These are phyloP conservation scores for Seira musarum DNA, from an alignment of 2,888 invertebrate genomes.

Conservation along the genomic window DNA sequence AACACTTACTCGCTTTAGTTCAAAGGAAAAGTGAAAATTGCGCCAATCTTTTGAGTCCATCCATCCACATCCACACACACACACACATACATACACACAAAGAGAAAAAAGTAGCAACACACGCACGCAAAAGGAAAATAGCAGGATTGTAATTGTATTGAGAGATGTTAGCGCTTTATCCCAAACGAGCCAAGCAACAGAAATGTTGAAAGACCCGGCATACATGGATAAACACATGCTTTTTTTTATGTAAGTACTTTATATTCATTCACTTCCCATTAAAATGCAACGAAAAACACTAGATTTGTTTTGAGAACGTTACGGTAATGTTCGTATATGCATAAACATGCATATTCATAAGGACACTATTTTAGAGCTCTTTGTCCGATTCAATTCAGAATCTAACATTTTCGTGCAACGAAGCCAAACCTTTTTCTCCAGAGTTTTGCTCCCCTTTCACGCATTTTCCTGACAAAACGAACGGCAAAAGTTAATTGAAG, in stretches of 20 bases:
- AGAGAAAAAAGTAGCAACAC: slow-evolving; percentile 51
- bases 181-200: too few relatives aligned
- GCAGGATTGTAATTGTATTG: slow-evolving; percentile 12
- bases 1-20: background rate
- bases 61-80: background rate
- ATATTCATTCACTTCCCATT: slow-evolving; percentile 7
- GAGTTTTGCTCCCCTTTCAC: background rate
- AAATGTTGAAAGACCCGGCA: background rate
- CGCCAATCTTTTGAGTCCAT: slow-evolving; percentile 9
- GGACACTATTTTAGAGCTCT: background rate
- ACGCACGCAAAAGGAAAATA: slow-evolving; percentile 34
- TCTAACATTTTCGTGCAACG: slow-evolving; percentile 13
- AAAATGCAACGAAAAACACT: slow-evolving; percentile 21
- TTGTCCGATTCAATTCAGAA: slow-evolving; percentile 6
- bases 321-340: slow-evolving; percentile 1
- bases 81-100: slow-evolving; percentile 14
- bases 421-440: slow-evolving; percentile 17
- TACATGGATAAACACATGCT: background rate
- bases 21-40: slow-evolving; percentile 8
- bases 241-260: background rate
- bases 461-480: slow-evolving; percentile 20
- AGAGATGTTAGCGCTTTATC: too few relatives aligned
- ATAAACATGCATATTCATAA: slow-evolving; percentile 17
- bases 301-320: slow-evolving; percentile 3
- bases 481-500: slow-evolving; percentile 61